Evolutionary conservation across 2,888 invertebrate genomes (phyloP).

Genomic region (Fragum sueziense): DNA sequence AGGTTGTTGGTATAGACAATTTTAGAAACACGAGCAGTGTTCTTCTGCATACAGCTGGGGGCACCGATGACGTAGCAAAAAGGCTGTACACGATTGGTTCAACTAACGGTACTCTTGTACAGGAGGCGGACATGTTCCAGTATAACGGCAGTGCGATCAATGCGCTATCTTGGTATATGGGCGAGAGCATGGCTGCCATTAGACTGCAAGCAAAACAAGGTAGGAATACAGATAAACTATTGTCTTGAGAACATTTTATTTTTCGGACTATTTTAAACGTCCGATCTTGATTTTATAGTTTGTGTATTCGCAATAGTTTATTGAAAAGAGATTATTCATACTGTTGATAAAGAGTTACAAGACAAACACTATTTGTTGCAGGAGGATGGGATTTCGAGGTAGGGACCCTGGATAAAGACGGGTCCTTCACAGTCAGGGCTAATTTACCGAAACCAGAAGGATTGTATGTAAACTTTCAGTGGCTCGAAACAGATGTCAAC

Average conservation of each 20-base stretch:
- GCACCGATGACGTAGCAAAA: conserved; percentile 51
- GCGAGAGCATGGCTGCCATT: conserved; percentile 56
- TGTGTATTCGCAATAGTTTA: no score
- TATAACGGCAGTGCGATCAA: conserved; percentile 49
- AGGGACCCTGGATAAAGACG: conserved; percentile 50
- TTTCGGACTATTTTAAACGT: no score
- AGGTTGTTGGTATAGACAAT: conserved; percentile 53
- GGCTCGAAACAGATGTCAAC: conserved; percentile 62
- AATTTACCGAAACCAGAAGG: conserved; percentile 51
- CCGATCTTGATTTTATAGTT: no score
- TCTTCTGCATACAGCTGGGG: conserved; percentile 50
- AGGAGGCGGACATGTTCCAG: conserved; percentile 43
- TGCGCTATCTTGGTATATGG: conserved; percentile 50
- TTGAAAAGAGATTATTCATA: no score
- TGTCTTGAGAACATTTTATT: no score
- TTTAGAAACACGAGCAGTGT: conserved; percentile 47
- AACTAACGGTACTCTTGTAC: conserved; percentile 56
- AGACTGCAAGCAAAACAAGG: no score
- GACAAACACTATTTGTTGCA: no score
- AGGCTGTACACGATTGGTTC: conserved; percentile 53
- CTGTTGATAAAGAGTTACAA: no score
- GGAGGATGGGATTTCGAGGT: conserved; percentile 44
- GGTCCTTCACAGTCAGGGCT: conserved; percentile 37
- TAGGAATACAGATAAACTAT: no score
- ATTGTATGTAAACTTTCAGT: conserved; percentile 67